Evolutionary conservation across 2,797 vertebrate species (phyloP).

Genomic region (Hippopotamyrus pictus): DNA sequence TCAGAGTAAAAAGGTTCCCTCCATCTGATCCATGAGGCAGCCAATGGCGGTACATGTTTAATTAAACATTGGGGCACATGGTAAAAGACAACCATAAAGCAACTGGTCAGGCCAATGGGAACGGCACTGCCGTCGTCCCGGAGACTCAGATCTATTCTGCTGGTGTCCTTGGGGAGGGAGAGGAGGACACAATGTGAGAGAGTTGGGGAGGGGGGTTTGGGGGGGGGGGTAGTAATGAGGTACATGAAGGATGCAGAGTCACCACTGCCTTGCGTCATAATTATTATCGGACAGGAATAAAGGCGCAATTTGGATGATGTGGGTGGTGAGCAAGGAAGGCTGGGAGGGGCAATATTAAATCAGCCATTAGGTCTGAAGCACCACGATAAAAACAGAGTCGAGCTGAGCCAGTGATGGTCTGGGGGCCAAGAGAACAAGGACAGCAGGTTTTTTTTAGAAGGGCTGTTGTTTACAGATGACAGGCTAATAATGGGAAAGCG

Average conservation of each 20-base stretch:
- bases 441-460: not conserved
- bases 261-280: not conserved
- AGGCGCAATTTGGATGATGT: not conserved
- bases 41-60: not conserved
- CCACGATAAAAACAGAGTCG: not conserved
- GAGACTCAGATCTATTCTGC: not conserved
- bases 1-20: not conserved
- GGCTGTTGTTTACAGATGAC: not conserved
- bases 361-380: not conserved
- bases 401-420: not conserved
- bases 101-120: not conserved
- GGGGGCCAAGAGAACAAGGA: slow-evolving; percentile 17
- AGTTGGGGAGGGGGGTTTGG: not conserved
- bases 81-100: not conserved
- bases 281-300: not conserved
- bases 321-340: not conserved
- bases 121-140: too few relatives aligned
- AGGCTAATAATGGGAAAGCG: slow-evolving; percentile 7
- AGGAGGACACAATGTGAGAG: not conserved
- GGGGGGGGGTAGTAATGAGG: not conserved
- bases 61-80: not conserved
- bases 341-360: not conserved
- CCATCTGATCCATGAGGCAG: not conserved
- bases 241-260: not conserved
- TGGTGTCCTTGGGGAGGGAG: not conserved